Evolutionary conservation across 2,797 vertebrate genomes (phyloP).

Genomic region (Darevskia mixta): DNA sequence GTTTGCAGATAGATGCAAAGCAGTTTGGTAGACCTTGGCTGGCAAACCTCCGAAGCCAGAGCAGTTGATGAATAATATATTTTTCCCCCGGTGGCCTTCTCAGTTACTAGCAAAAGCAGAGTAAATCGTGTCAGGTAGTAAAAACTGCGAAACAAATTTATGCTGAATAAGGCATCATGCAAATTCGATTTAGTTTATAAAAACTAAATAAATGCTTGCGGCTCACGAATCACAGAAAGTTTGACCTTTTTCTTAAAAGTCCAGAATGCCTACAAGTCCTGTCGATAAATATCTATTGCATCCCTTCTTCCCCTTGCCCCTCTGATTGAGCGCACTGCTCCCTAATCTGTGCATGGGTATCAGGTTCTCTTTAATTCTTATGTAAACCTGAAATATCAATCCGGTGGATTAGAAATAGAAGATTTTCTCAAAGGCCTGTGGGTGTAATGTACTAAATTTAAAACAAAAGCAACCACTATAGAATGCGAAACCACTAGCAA

Average conservation of each 20-base stretch:
- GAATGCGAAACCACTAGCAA: conserved; percentile 61
- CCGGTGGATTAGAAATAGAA: conserved; percentile 69
- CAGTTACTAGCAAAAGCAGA: background rate
- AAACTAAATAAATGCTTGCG: background rate
- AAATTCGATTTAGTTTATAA: background rate
- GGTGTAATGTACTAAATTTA: conserved; percentile 70
- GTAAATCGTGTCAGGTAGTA: background rate
- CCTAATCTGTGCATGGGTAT: conserved; percentile 43
- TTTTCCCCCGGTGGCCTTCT: background rate
- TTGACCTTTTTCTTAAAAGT: conserved; percentile 1
- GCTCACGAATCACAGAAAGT: background rate
- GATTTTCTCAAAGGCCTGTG: conserved; percentile 49
- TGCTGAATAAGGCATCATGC: background rate
- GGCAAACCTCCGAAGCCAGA: background rate
- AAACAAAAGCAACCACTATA: conserved; percentile 52
- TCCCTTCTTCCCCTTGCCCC: background rate
- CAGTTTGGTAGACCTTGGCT: background rate
- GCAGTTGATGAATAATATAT: background rate
- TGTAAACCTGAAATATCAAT: conserved; percentile 63
- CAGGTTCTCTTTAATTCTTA: conserved; percentile 62
- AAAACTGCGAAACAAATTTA: background rate
- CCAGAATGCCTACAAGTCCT: background rate
- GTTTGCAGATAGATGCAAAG: background rate
- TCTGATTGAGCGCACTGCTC: background rate
- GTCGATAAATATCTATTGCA: background rate